phyloP scores from a whole-genome alignment of 2,113 vertebrate genomes.

The Callocephalon fimbriatum region DNA sequence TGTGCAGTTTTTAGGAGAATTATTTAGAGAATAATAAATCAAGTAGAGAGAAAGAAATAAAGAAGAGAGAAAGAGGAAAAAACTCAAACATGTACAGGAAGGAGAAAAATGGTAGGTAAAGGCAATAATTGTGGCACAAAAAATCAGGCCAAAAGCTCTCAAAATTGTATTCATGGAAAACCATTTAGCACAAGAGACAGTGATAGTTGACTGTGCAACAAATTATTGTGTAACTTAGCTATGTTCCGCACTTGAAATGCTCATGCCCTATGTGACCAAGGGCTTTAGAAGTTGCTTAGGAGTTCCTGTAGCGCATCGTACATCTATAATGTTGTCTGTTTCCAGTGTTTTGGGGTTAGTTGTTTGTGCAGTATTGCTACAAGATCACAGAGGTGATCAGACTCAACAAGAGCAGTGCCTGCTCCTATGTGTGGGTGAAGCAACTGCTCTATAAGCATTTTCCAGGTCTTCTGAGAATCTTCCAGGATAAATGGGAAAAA shows the following conservation, averaged over 20 bases:
- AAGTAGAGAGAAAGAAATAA: neutral
- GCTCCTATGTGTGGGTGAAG: fast-evolving
- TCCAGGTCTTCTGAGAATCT: neutral
- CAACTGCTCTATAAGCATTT: neutral
- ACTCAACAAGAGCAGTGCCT: neutral
- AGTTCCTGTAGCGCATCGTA: neutral
- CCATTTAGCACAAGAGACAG: neutral
- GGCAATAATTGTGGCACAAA: neutral
- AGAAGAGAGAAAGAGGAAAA: neutral
- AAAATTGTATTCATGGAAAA: neutral
- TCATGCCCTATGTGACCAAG: neutral
- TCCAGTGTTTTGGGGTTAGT: neutral
- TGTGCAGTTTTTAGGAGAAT: neutral
- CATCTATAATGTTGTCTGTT: neutral
- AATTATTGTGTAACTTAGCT: neutral
- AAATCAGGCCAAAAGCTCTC: neutral
- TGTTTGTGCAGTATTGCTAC: neutral
- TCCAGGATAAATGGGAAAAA: neutral
- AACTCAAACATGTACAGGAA: neutral
- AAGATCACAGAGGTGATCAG: neutral
- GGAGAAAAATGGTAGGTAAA: neutral
- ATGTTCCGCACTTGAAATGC: neutral
- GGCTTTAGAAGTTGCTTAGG: neutral
- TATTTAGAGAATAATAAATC: neutral
- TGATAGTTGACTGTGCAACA: neutral